Base-by-base conservation (phyloP, 2,113 vertebrate genomes). In the Barbus barbus region DNA sequence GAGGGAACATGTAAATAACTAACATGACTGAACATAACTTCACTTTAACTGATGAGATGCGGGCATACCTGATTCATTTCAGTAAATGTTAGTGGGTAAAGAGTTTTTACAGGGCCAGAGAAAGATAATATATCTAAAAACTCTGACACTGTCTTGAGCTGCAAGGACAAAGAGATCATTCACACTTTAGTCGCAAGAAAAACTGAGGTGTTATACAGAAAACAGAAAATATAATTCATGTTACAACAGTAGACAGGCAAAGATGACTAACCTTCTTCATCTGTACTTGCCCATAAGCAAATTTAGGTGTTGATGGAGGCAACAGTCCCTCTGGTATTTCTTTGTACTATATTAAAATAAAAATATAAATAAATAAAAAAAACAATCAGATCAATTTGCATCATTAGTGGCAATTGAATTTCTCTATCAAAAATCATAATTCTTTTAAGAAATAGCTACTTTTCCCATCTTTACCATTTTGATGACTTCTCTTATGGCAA, bases 241-340 rank as follows among this genome's bases (percentile, higher is more conserved):
- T 38, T 22, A 22, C 31, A 38, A 69, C 4, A 74, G 7, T 16
- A 36, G 6, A 33, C 1, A 53, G 11, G 46, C 26, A 77, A 31
- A 31, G 4, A 28, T 31, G 24, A 82, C 78, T 90, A 91, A 98
- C 97, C 95, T 94, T 95, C 72, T 92, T 91, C 94, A 99, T 90
- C 72, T 24, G 22, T 53, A 98, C 93, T 77, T 91, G 87, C 79
- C 96, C 97, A 0, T 98, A 98, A 0, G 96, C 95, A 91, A 95
- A 98, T 90, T 99, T 99, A 8, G 97, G 96, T 60, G 96, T 97
- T 58, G 97, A 92, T 0, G 97, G 97, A 87, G 96, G 97, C 74
- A 97, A 89, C 24, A 92, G 84, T 6, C 97, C 97, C 80, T 94
- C 91, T n/a, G 98, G 97, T 82, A 98, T 84, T 36, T 92, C 87